phyloP scores from a whole-genome alignment of 2,113 vertebrate genomes.

The Tragelaphus scriptus region DNA sequence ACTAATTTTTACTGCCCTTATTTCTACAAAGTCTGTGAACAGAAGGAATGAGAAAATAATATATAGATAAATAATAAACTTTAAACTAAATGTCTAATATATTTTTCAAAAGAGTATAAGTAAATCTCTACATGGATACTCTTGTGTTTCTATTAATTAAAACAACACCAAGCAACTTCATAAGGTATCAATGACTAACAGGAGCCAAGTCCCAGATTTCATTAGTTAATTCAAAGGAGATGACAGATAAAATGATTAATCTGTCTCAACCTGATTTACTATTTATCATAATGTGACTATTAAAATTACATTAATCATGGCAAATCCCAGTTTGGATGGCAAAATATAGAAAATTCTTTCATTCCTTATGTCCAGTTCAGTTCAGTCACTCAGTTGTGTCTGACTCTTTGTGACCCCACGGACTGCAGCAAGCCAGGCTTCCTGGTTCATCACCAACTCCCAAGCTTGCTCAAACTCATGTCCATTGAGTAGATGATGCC shows the following conservation, averaged over 20 bases:
- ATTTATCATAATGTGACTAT: slow-evolving; percentile 37
- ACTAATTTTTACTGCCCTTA: background rate
- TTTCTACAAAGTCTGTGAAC: background rate
- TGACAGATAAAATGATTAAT: slow-evolving; percentile 61
- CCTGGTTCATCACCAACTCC: background rate
- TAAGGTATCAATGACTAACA: slow-evolving; percentile 40
- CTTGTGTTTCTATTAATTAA: slow-evolving; percentile 17
- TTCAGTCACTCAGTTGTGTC: background rate
- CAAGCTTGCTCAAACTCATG: background rate
- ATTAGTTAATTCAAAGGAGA: slow-evolving; percentile 71
- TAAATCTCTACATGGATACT: background rate
- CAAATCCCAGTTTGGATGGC: slow-evolving; percentile 10
- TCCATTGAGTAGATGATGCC: background rate
- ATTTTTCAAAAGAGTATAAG: background rate
- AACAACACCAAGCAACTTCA: slow-evolving; percentile 11
- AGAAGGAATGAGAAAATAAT: background rate
- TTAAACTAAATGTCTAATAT: background rate
- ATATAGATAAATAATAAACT: background rate
- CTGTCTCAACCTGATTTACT: slow-evolving; percentile 58
- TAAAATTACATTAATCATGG: slow-evolving; percentile 64
- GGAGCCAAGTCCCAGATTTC: slow-evolving; percentile 43
- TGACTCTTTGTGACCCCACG: background rate
- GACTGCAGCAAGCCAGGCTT: background rate
- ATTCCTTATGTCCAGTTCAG: background rate
- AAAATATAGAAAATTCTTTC: background rate